Conservation (phyloP, 2,888 invertebrate species). For the Trisateles emortualis region DNA sequence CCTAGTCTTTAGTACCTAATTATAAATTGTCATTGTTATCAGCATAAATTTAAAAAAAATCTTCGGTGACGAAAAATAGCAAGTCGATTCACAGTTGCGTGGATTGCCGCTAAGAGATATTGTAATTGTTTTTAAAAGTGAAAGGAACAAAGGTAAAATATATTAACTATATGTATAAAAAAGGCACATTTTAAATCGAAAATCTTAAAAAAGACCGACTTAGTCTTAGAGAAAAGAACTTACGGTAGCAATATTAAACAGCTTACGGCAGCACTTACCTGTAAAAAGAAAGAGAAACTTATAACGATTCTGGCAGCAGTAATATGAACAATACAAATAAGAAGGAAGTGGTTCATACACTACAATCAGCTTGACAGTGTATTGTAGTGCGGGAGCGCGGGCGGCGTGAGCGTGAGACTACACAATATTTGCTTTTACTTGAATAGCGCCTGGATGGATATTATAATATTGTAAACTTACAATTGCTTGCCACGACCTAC, state of each 20-base stretch:
- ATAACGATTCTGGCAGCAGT: background rate
- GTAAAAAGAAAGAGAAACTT: constrained; percentile 10
- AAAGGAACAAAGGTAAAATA: no score
- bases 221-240: background rate
- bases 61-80: no score
- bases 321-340: constrained; percentile 1
- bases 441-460: background rate
- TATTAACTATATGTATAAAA: no score
- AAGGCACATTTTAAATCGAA: no score
- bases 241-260: background rate
- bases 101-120: no score
- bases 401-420: constrained; percentile 16
- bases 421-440: background rate
- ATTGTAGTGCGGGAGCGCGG: constrained; percentile 28
- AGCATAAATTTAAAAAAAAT: no score
- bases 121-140: no score
- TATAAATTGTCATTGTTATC: no score
- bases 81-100: no score
- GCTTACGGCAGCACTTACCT: constrained; percentile 4
- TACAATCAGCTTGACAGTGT: constrained; percentile 38
- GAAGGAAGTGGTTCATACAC: constrained; percentile 35
- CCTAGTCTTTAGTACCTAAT: no score
- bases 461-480: background rate
- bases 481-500: background rate
- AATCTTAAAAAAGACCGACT: no score